These are phyloP conservation scores for Aphrocallistes beatrix DNA, from an alignment of 37 sponge, comb jelly and placozoan species.

Conservation along the genomic window DNA sequence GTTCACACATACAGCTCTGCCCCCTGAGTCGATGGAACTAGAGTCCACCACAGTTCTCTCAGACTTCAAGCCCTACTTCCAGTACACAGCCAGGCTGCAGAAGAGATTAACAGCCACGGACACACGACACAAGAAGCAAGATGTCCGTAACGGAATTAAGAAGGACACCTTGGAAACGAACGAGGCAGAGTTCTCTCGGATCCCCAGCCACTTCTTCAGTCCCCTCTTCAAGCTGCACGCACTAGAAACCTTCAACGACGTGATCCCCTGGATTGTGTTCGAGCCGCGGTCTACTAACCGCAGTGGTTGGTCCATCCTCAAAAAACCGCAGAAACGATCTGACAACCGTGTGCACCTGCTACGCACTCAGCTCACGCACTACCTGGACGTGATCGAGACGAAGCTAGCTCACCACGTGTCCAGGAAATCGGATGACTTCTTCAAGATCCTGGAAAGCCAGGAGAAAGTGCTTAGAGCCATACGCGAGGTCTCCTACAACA, in stretches of 20 bases:
- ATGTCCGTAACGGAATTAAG: background rate
- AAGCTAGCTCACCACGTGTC: constrained; percentile 84
- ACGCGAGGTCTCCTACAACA: background rate
- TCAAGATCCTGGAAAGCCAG: constrained; percentile 73
- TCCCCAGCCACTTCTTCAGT: background rate
- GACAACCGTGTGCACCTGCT: constrained; percentile 18
- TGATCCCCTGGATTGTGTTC: background rate
- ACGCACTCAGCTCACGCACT: constrained; percentile 63
- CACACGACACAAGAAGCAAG: background rate
- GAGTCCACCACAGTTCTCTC: background rate
- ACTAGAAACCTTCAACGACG: background rate
- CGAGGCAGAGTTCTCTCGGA: background rate
- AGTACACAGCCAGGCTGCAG: background rate
- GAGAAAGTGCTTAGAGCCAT: constrained; percentile 33
- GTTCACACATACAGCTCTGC: constrained; percentile 49
- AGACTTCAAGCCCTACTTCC: background rate
- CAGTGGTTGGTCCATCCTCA: background rate
- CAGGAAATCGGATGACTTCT: constrained; percentile 73
- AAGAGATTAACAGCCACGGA: background rate
- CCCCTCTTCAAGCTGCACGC: background rate
- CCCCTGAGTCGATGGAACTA: constrained; percentile 25
- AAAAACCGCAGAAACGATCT: background rate
- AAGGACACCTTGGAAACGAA: background rate
- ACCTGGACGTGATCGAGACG: constrained; percentile 80
- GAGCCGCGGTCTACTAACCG: background rate